Evolutionary conservation across 2,888 invertebrate genomes (phyloP).

Genomic region (Cybosia mesomella): DNA sequence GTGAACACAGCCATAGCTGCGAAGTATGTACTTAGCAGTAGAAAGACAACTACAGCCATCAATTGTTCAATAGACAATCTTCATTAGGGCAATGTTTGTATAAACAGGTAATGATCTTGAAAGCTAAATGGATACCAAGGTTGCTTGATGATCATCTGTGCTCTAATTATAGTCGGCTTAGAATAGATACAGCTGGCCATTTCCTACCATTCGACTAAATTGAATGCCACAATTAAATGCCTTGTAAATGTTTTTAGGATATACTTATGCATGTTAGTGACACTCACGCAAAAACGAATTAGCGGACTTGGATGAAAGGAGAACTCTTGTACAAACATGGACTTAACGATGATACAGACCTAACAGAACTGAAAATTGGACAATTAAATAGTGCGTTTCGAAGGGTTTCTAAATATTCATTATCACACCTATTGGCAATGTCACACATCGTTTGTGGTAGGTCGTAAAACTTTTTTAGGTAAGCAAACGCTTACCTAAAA

Average conservation of each 20-base stretch:
- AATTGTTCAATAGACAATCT: slow-evolving; percentile 5
- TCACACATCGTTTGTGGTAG: neutral
- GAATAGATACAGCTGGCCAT: slow-evolving; percentile 47
- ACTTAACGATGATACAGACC: too few relatives aligned
- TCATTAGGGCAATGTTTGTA: slow-evolving; percentile 29
- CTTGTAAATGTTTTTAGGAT: neutral
- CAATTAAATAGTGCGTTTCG: too few relatives aligned
- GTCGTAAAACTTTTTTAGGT: too few relatives aligned
- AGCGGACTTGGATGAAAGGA: too few relatives aligned
- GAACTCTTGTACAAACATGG: too few relatives aligned
- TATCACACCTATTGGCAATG: too few relatives aligned
- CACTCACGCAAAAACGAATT: too few relatives aligned
- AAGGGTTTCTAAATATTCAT: too few relatives aligned
- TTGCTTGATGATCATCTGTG: slow-evolving; percentile 43
- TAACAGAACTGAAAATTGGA: too few relatives aligned
- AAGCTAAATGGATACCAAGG: slow-evolving; percentile 50
- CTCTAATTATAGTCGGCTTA: slow-evolving; percentile 48
- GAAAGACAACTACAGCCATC: neutral
- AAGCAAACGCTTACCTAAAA: too few relatives aligned
- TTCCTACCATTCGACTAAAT: slow-evolving; percentile 33
- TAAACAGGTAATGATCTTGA: slow-evolving; percentile 50
- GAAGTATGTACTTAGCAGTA: too few relatives aligned
- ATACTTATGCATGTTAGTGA: neutral
- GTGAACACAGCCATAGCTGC: too few relatives aligned
- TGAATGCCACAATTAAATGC: slow-evolving; percentile 9